phyloP scores from a whole-genome alignment of 1,140 invertebrate genomes.

The Piezodorus guildinii region DNA sequence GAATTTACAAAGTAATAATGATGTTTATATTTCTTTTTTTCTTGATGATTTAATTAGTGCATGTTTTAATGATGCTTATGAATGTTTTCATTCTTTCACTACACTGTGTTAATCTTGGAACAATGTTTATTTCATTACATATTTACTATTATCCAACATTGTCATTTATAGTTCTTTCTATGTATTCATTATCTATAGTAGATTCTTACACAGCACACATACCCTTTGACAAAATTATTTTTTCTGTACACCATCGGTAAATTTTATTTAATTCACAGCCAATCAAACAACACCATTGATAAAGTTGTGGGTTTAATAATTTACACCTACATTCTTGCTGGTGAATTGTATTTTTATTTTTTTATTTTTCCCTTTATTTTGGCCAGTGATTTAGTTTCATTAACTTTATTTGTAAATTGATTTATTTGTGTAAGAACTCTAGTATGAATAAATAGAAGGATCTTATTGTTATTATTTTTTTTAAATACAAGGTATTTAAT shows the following conservation, averaged over 20 bases:
- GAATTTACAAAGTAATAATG: not conserved
- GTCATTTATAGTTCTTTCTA: constrained; percentile 22
- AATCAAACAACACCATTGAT: not conserved
- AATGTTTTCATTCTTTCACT: constrained; percentile 20
- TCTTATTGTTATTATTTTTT: not conserved
- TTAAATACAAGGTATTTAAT: constrained; percentile 10
- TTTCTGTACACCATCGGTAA: not conserved
- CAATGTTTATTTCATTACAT: constrained; percentile 20
- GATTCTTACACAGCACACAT: constrained; percentile 23
- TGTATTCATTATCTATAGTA: constrained; percentile 21
- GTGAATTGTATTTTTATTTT: not conserved
- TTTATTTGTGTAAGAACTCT: constrained; percentile 21
- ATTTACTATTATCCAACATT: constrained; percentile 13
- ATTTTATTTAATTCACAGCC: not conserved
- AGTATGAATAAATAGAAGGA: constrained; percentile 24
- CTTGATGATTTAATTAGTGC: not conserved
- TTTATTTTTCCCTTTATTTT: not conserved
- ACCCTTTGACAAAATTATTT: not conserved
- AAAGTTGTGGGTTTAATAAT: not conserved
- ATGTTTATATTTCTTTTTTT: not conserved
- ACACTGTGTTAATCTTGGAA: constrained; percentile 17
- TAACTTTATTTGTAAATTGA: not conserved
- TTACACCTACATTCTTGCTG: constrained; percentile 4
- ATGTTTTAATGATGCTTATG: constrained; percentile 20
- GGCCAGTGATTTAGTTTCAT: not conserved